phyloP scores from a whole-genome alignment of 2,797 vertebrate genomes.

The Periparus ater region DNA sequence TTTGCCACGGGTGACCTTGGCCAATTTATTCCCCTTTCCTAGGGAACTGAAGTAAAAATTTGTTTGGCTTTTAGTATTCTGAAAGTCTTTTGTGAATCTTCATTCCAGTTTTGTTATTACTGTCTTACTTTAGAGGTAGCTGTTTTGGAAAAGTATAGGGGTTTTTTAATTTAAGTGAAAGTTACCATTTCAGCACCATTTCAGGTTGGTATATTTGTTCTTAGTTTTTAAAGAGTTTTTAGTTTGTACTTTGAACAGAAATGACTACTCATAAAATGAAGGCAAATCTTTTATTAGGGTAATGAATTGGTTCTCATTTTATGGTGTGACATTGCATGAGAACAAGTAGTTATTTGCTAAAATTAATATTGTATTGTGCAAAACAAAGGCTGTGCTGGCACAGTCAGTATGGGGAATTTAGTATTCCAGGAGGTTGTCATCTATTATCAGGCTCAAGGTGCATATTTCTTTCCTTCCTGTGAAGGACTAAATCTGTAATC shows the following conservation, averaged over 20 bases:
- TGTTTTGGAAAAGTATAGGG: background rate
- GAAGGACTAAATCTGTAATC: background rate
- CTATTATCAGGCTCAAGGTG: background rate
- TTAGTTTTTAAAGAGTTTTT: background rate
- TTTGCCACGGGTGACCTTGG: constrained; percentile 40
- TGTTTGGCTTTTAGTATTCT: background rate
- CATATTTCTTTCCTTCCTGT: rapidly evolving
- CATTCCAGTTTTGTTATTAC: background rate
- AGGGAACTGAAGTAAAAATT: background rate
- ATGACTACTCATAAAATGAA: background rate
- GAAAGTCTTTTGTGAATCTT: background rate
- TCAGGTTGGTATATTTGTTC: background rate
- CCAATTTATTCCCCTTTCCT: background rate
- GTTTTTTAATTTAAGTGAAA: background rate
- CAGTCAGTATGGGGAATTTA: background rate
- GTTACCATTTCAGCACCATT: background rate
- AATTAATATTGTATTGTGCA: background rate
- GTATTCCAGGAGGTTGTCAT: background rate
- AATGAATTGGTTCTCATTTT: background rate
- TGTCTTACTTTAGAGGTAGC: background rate
- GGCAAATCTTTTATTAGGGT: background rate
- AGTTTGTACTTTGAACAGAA: background rate
- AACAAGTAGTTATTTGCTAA: background rate
- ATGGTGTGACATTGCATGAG: background rate
- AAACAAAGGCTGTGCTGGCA: background rate